Base-by-base conservation (phyloP, 2,113 vertebrate species). In the Scolopax mira region DNA sequence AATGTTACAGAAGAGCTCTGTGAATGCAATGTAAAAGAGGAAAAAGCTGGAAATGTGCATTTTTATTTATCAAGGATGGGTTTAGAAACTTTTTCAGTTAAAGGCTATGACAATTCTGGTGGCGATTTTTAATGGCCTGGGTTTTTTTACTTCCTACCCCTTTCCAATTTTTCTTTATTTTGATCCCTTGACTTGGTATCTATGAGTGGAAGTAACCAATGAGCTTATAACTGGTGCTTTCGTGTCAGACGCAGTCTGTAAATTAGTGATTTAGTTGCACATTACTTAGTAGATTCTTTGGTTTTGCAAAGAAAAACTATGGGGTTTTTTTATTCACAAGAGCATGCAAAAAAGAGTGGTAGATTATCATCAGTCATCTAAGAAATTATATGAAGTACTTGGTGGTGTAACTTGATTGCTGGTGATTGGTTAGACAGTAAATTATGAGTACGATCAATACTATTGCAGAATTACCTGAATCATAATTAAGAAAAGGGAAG, bases 41-140 rank as follows among this genome's bases (percentile, higher is more conserved):
- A 49, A 74, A 89, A 89, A 37, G 8, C 9, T 60, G 16, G 12
- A 81, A 71, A 66, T 27, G 4, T 3, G 2, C 7, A 3, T 4
- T 48, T 72, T 72, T 67, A 48, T 41, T 79, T 80, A 44, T 18
- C 60, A 3, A 5, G 0, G 42, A 48, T 54, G 18, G 5, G 22
- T 89, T 85, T 30, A 65, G 49, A 70, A 85, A 18, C 12, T 11
- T 85, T 64, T 64, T 46, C 70, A 41, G 6, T 7, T 58, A 46
- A 54, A 6, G 15, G 3, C 6, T 71, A 16, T 52, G 30, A 54
- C 51, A 71, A 28, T 48, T 37, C 39, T 48, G 3, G n/a, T n/a
- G 27, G 9, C 17, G 2, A 1, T 51, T 67, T 80, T 44, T 51
- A 85, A 62, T 35, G 12, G 18, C 6, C 11, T 39, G 2, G 0